Conservation (phyloP, 2,797 vertebrate species). For the Chaetophractus vellerosus region DNA sequence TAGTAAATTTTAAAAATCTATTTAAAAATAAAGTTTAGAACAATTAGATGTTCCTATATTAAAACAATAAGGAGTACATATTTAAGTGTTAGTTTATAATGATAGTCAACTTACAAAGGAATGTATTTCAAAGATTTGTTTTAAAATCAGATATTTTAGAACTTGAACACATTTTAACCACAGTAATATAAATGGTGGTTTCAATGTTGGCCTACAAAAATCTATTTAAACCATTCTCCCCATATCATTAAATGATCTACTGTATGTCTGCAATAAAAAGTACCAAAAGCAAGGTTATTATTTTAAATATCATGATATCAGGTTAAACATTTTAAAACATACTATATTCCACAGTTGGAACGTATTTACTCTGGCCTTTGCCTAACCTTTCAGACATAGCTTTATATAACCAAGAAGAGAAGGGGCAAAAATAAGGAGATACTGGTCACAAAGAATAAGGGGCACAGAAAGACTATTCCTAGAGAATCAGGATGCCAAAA, state of each 20-base stretch:
- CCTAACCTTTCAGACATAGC: constrained; percentile 24
- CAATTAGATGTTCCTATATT: constrained; percentile 54
- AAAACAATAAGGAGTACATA: constrained; percentile 35
- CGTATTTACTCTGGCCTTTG: neutral
- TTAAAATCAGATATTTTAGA: constrained; percentile 35
- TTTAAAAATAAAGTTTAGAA: constrained; percentile 35
- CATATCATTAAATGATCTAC: neutral
- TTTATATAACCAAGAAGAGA: neutral
- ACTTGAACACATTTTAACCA: constrained; percentile 16
- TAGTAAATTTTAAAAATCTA: neutral
- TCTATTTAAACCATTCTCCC: constrained; percentile 24
- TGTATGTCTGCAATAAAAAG: neutral
- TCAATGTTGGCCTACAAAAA: constrained; percentile 31
- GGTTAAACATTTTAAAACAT: neutral
- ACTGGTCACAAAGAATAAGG: neutral
- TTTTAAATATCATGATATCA: neutral
- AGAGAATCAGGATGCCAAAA: neutral
- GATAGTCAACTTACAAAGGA: constrained; percentile 30
- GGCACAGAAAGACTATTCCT: neutral
- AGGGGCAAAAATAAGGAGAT: neutral
- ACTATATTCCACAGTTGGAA: neutral
- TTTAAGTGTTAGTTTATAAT: constrained; percentile 54
- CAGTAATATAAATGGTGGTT: constrained; percentile 13
- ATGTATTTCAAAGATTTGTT: constrained; percentile 18
- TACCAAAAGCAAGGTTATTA: neutral